phyloP scores from a whole-genome alignment of 2,888 invertebrate species.

The Diaprepes abbreviatus region DNA sequence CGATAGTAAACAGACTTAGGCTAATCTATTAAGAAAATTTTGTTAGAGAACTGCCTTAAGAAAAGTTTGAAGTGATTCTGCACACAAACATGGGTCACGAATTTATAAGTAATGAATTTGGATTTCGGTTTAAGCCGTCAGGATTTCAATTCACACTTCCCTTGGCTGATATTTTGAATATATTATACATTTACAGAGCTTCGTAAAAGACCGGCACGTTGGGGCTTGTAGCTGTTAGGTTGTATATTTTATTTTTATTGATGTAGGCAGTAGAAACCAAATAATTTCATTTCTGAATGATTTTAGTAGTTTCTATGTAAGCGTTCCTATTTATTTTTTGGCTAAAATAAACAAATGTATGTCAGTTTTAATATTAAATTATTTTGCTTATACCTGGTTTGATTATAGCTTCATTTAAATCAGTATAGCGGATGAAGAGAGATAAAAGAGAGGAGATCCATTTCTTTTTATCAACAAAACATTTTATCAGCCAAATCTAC shows the following conservation, averaged over 20 bases:
- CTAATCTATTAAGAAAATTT: slow-evolving; percentile 49
- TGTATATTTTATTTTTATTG: neutral
- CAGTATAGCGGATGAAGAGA: too few relatives aligned
- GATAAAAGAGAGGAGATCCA: too few relatives aligned
- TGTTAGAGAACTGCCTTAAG: slow-evolving; percentile 36
- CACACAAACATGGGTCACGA: slow-evolving; percentile 31
- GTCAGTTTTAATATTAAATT: too few relatives aligned
- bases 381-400: too few relatives aligned
- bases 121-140: slow-evolving; percentile 17
- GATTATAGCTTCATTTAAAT: too few relatives aligned
- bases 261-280: neutral
- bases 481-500: too few relatives aligned
- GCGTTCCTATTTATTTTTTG: too few relatives aligned
- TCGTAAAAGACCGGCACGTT: neutral
- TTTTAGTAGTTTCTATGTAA: too few relatives aligned
- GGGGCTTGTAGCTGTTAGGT: neutral
- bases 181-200: neutral
- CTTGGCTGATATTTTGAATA: neutral
- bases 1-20: slow-evolving; percentile 44
- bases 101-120: slow-evolving; percentile 38
- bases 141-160: neutral
- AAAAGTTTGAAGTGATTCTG: slow-evolving; percentile 36
- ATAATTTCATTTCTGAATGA: too few relatives aligned
- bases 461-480: too few relatives aligned
- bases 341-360: too few relatives aligned